phyloP scores from a whole-genome alignment of 2,888 invertebrate species.

The Cheilosia variabilis region DNA sequence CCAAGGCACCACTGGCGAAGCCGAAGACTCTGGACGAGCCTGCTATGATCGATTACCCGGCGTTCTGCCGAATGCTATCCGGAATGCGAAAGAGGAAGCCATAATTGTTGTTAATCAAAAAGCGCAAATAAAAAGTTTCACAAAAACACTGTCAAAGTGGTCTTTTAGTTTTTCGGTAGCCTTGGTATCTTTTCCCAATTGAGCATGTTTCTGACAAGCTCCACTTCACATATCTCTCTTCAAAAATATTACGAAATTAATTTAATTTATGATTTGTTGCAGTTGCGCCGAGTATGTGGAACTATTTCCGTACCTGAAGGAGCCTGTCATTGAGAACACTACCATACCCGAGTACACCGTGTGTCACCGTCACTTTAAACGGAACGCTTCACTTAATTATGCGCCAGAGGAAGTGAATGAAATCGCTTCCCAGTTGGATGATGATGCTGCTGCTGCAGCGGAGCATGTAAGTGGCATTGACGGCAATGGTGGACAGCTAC shows the following conservation, averaged over 20 bases:
- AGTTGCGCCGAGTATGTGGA: constrained; percentile 83
- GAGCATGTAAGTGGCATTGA: constrained; percentile 38
- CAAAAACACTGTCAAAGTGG: background rate
- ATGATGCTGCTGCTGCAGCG: background rate
- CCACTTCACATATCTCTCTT: constrained; percentile 17
- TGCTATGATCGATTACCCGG: constrained; percentile 87
- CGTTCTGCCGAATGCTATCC: constrained; percentile 86
- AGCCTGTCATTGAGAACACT: constrained; percentile 82
- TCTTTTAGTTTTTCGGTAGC: background rate
- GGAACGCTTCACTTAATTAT: constrained; percentile 71
- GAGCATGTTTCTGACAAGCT: constrained; percentile 26
- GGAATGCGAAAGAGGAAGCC: constrained; percentile 85
- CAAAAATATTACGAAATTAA: constrained; percentile 53
- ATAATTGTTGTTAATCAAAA: constrained; percentile 30
- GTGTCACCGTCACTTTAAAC: constrained; percentile 78
- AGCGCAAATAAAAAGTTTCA: constrained; percentile 13
- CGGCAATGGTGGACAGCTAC: constrained; percentile 25
- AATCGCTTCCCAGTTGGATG: constrained; percentile 59
- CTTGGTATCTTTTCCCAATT: background rate
- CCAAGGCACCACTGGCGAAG: constrained; percentile 86
- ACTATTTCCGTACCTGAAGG: constrained; percentile 83
- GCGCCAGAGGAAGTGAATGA: constrained; percentile 72
- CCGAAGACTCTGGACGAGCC: constrained; percentile 83
- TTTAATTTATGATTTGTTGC: constrained; percentile 70
- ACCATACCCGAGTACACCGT: constrained; percentile 81